phyloP scores from a whole-genome alignment of 2,888 invertebrate genomes.

The Limnephilus rhombicus region DNA sequence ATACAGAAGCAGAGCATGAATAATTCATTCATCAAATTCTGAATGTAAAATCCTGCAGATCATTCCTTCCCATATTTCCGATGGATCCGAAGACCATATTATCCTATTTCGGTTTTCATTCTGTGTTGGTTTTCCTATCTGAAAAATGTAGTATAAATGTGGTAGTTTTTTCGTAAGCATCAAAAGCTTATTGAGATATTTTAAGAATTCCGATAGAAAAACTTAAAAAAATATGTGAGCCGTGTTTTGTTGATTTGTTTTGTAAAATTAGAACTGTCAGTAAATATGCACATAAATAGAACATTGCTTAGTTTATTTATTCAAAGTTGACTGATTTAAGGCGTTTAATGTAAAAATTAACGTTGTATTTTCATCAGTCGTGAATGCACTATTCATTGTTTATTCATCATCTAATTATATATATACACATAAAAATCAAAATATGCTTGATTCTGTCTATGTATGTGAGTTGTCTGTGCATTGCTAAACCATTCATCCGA shows the following conservation, averaged over 20 bases:
- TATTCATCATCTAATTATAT: too few species aligned
- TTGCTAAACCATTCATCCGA: too few species aligned
- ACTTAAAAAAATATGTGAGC: neutral
- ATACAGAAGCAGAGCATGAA: neutral
- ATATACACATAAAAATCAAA: too few species aligned
- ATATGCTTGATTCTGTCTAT: too few species aligned
- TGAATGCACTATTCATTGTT: too few species aligned
- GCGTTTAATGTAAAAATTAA: too few species aligned
- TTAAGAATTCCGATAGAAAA: neutral
- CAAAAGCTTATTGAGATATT: neutral
- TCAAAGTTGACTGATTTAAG: too few species aligned
- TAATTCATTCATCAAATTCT: slow-evolving; percentile 25
- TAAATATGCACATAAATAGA: too few species aligned
- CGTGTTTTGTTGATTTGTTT: neutral
- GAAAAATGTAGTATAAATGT: neutral
- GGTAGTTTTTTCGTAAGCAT: neutral
- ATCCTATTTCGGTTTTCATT: neutral
- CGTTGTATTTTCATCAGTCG: too few species aligned
- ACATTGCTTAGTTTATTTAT: too few species aligned
- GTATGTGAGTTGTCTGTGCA: too few species aligned
- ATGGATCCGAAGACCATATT: neutral
- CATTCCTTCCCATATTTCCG: slow-evolving; percentile 1
- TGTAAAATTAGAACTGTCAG: neutral
- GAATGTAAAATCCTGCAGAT: slow-evolving; percentile 37
- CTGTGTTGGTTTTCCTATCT: neutral